Percentiles rank a stretch among this genome's conserved stretches.
phyloP scores from a whole-genome alignment of 2,888 invertebrate species.

The Hipparchia sbordonii region DNA sequence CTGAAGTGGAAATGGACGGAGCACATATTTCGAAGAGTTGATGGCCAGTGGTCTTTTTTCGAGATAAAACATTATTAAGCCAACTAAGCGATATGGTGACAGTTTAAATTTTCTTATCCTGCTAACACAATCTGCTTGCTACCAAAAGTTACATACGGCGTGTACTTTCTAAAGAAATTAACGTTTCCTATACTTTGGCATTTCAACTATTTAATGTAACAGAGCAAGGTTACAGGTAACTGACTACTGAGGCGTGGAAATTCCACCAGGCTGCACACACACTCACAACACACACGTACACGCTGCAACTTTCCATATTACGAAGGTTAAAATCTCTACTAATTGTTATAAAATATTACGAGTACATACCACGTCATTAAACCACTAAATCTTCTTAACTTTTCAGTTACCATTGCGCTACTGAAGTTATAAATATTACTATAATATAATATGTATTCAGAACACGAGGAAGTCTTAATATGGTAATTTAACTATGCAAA shows the following conservation, averaged over 20 bases:
- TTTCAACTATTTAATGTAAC: neutral
- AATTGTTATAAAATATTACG: neutral
- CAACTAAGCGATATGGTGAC: too few relatives aligned
- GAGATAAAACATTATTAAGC: too few relatives aligned
- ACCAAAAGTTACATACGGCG: neutral
- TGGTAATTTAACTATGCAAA: too few relatives aligned
- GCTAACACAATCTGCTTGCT: neutral
- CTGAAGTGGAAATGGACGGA: too few relatives aligned
- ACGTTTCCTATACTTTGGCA: neutral
- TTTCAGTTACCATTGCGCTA: too few relatives aligned
- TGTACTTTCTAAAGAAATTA: neutral
- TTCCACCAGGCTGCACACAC: neutral
- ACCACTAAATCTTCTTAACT: too few relatives aligned
- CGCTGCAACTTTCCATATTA: slow-evolving; percentile 11
- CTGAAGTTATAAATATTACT: too few relatives aligned
- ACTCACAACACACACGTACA: neutral
- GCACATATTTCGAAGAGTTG: too few relatives aligned
- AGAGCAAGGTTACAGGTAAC: slow-evolving; percentile 17
- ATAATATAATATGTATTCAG: too few relatives aligned
- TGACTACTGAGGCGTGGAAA: slow-evolving; percentile 12
- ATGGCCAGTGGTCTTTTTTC: too few relatives aligned
- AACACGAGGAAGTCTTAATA: too few relatives aligned
- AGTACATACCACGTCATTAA: neutral
- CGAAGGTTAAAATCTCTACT: slow-evolving; percentile 15
- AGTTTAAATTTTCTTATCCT: too few relatives aligned